Evolutionary conservation across 2,888 invertebrate species (phyloP), one percentile per base, ranked within the genome.

Genomic region (Tineola bisselliella): DNA sequence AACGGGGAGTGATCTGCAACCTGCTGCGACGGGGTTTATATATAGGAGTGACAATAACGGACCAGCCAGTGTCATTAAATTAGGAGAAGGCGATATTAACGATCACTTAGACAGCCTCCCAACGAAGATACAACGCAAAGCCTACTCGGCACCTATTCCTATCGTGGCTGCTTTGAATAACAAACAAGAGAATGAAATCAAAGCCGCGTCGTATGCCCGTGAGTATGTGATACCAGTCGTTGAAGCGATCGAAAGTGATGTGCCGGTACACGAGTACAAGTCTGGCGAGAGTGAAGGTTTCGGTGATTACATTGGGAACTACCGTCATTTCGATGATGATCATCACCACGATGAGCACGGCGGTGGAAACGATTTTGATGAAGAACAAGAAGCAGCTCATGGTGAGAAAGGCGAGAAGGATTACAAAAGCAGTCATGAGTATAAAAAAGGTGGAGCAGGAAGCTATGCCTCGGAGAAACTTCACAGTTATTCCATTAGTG

Each of bases 21-120:
- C 88, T 0, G 89, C 89, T 0, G 90, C 89, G 0, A 88, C 89
- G 0, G 90, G 89, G 0, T 91, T 89, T 71, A 83, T 88, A 43
- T 88, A 88, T 70, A 84, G 84, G 65, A 87, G 88, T 68, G 80
- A 84, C 62, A 80, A 75, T 63, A 77, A 86, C 44, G 84, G 87
- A 0, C 83, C 86, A 0, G 83, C 78, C 2, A 84, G 83, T 64
- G 86, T 88, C 58, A 74, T 84, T 17, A 75, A 84, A 67, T 79
- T 88, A 77, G 83, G 79, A 30, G 84, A 82, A 62, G 78, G 74
- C 64, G 84, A 86, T 66, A 76, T 87, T 1, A 76, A 83, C 72
- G 76, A 84, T 62, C 83, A 86, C 61, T 71, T 88, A 18, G 63
- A 65, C 52, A 61, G 61, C 1, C 62, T 62, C 43, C 66, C 75